Evolutionary conservation across 2,113 vertebrate species (phyloP), one percentile per base, ranked within the genome.

Genomic region (Drymodes brunneopygia): DNA sequence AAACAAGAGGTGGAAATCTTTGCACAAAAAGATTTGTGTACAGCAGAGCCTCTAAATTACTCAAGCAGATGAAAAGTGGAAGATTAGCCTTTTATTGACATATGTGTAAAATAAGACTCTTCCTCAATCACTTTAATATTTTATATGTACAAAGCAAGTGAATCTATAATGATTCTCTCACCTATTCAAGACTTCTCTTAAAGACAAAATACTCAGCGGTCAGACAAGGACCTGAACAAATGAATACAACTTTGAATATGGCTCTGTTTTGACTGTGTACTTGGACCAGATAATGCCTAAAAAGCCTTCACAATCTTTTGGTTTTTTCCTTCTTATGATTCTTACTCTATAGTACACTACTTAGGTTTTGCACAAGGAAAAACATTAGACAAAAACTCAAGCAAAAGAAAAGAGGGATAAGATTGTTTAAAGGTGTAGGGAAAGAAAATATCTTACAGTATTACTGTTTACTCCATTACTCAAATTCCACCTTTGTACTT

Each of bases 71-170:
- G 48, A 77, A 40, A 90, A 69, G 44, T 57, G 18, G 36, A 81
- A 88, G 72, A 91, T 84, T 81, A 88, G 88, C 50, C 45, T 95
- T 94, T 83, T 73, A 78, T 73, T 92, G 72, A 96, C 65, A 11
- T 14, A 78, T 17, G 13, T 4, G 10, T 81, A 89, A 92, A 92
- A 53, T 62, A 86, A 94, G 35, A 70, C 36, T 77, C 42, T 77
- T 87, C 50, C 28, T 24, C 36, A 40, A 87, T 53, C 24, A 31
- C 4, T 93, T 85, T 53, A 86, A 81, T 78, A 66, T 86, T 93
- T 92, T 83, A 54, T 69, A 66, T n/a, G 23, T 73, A 78, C 54
- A 93, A 86, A 83, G n/a, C 50, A 85, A 84, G 78, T 48, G 38
- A 75, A 94, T 15, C 13, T 60, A 81, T 54, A 78, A 62, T 35